A percentile compares a stretch with the other conserved stretches of the same genome.
Evolutionary conservation across 2,888 invertebrate genomes (phyloP).

Genomic region (Drosophila buzzatii): DNA sequence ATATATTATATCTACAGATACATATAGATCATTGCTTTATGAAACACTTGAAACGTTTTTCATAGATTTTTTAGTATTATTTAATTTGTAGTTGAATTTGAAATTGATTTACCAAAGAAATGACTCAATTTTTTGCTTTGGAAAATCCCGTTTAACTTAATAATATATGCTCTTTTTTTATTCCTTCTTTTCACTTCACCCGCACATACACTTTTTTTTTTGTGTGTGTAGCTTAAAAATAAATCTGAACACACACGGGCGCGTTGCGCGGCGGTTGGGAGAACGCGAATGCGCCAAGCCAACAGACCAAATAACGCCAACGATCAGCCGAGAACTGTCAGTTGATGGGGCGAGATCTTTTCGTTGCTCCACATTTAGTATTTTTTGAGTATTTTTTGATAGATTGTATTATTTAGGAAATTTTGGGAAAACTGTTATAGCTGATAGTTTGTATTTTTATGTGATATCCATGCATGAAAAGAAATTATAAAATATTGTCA

Average conservation of each 20-base stretch:
- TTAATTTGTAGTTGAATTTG: neutral
- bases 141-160: slow-evolving; percentile 17
- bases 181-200: slow-evolving; percentile 34
- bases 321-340: slow-evolving; percentile 79
- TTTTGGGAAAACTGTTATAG: slow-evolving; percentile 1
- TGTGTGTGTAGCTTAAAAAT: slow-evolving; percentile 67
- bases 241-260: slow-evolving; percentile 74
- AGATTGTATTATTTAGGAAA: slow-evolving; percentile 32
- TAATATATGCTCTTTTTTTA: slow-evolving; percentile 10
- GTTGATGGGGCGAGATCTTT: slow-evolving; percentile 41
- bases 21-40: slow-evolving; percentile 17
- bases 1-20: slow-evolving; percentile 19
- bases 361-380: slow-evolving; percentile 3
- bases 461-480: neutral
- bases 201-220: slow-evolving; percentile 47
- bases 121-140: slow-evolving; percentile 10
- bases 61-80: neutral
- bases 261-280: slow-evolving; percentile 55
- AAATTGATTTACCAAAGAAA: neutral
- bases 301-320: slow-evolving; percentile 65
- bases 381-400: neutral
- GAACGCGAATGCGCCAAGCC: slow-evolving; percentile 39
- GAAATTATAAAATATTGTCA: neutral
- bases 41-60: slow-evolving; percentile 19
- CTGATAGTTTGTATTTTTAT: neutral